Evolutionary conservation across 2,888 invertebrate species (phyloP).

Genomic region (Drosophila algonquin): DNA sequence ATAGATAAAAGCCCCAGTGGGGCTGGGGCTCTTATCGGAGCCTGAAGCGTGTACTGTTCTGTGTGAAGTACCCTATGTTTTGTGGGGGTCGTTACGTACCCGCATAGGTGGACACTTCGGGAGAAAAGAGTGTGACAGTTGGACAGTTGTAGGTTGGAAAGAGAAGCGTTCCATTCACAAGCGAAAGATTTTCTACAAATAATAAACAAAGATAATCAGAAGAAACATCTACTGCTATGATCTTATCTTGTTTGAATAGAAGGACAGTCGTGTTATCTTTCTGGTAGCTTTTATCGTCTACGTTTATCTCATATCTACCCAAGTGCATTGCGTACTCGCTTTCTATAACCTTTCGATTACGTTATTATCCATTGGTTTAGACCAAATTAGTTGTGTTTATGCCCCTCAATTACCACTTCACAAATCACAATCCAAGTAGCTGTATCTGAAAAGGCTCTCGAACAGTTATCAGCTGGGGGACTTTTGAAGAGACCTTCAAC

Average conservation of each 20-base stretch:
- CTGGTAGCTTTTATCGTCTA: background rate
- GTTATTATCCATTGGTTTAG: background rate
- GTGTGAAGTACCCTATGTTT: slow-evolving; percentile 22
- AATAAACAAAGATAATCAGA: background rate
- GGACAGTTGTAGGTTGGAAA: background rate
- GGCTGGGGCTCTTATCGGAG: slow-evolving; percentile 24
- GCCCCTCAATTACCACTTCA: background rate
- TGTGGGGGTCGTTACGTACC: slow-evolving; percentile 9
- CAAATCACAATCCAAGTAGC: background rate
- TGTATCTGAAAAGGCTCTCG: background rate
- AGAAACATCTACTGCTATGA: background rate
- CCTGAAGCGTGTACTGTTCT: background rate
- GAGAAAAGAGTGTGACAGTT: background rate
- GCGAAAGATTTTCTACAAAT: background rate
- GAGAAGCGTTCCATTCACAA: too few species aligned
- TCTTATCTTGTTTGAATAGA: background rate
- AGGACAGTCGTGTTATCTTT: background rate
- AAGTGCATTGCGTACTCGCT: background rate
- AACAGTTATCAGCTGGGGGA: background rate
- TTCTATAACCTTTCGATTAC: background rate
- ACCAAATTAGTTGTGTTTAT: background rate
- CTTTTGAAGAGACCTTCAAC: slow-evolving; percentile 3
- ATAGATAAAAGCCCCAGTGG: slow-evolving; percentile 28
- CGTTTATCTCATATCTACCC: background rate
- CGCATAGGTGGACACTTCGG: slow-evolving; percentile 6